These are phyloP conservation scores for Sinocyclocheilus grahami DNA, from an alignment of 2,113 vertebrate species.

Conservation along the genomic window DNA sequence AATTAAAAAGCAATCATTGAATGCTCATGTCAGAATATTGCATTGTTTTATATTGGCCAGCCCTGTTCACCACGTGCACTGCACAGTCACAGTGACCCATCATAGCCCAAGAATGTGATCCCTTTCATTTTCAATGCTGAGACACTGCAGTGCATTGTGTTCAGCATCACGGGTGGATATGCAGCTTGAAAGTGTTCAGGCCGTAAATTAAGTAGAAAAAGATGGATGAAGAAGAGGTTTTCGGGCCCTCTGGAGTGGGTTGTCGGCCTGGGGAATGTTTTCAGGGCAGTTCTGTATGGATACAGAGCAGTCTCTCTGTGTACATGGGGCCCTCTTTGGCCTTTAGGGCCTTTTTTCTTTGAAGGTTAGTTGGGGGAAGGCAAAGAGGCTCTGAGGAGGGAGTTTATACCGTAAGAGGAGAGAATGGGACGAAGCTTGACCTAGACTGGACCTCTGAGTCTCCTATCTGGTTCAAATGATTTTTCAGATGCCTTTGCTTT, in stretches of 20 bases:
- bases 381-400: constrained; percentile 22
- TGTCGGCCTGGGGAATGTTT: constrained; percentile 45
- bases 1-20: background rate
- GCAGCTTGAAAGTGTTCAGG: background rate
- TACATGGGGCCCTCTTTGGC: constrained; percentile 23
- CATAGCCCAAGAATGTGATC: background rate
- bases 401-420: background rate
- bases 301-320: constrained; percentile 11
- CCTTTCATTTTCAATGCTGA: background rate
- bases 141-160: constrained; percentile 1
- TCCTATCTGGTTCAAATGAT: background rate
- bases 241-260: constrained; percentile 35
- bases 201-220: background rate
- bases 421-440: background rate
- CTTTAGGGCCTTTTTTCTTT: constrained; percentile 27
- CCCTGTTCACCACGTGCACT: background rate
- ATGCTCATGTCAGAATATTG: background rate
- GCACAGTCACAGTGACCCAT: background rate
- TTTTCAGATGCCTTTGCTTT: background rate
- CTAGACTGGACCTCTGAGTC: background rate
- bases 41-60: background rate
- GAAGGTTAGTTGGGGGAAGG: constrained; percentile 33
- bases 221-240: background rate
- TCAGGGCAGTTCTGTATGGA: constrained; percentile 1
- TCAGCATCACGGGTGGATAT: background rate